phyloP scores from a whole-genome alignment of 1,140 invertebrate genomes.

The Zaprionus kolodkinae region DNA sequence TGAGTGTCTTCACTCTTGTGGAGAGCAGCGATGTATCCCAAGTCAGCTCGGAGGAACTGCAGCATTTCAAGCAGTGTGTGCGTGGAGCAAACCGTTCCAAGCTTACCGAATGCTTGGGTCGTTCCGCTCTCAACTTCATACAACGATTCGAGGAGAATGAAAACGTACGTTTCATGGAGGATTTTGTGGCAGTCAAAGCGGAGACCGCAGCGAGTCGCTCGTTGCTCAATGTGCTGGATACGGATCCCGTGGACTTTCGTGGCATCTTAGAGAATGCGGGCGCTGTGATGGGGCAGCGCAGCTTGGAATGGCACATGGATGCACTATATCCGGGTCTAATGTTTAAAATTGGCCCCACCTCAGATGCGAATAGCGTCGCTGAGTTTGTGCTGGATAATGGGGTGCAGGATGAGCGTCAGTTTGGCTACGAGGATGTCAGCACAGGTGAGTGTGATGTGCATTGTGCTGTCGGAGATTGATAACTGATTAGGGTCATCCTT shows the following conservation, averaged over 20 bases:
- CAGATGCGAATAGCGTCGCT: constrained; percentile 87
- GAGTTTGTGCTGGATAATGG: constrained; percentile 89
- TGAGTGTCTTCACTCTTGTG: constrained; percentile 31
- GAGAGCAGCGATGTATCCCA: constrained; percentile 36
- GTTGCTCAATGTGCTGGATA: constrained; percentile 87
- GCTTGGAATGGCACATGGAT: constrained; percentile 89
- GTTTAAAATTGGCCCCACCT: constrained; percentile 88
- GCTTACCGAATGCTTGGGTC: constrained; percentile 87
- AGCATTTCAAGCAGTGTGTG: constrained; percentile 75
- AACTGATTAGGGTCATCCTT: constrained; percentile 37
- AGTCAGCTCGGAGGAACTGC: constrained; percentile 45
- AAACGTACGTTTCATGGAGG: constrained; percentile 87
- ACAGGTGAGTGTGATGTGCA: constrained; percentile 78
- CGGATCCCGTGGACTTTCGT: constrained; percentile 89
- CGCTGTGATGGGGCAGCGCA: constrained; percentile 88
- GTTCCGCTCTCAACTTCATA: constrained; percentile 88
- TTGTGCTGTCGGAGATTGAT: too few relatives aligned
- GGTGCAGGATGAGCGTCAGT: constrained; percentile 83
- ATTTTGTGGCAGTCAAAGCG: constrained; percentile 86
- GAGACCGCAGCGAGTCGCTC: constrained; percentile 85
- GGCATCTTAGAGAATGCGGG: constrained; percentile 89
- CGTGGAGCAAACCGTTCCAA: constrained; percentile 55
- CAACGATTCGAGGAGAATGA: constrained; percentile 88
- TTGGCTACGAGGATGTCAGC: constrained; percentile 84
- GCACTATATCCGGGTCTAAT: constrained; percentile 89